Percentiles rank a stretch among this genome's conserved stretches.
phyloP scores from a whole-genome alignment of 2,113 vertebrate species.

The Gadus macrocephalus region DNA sequence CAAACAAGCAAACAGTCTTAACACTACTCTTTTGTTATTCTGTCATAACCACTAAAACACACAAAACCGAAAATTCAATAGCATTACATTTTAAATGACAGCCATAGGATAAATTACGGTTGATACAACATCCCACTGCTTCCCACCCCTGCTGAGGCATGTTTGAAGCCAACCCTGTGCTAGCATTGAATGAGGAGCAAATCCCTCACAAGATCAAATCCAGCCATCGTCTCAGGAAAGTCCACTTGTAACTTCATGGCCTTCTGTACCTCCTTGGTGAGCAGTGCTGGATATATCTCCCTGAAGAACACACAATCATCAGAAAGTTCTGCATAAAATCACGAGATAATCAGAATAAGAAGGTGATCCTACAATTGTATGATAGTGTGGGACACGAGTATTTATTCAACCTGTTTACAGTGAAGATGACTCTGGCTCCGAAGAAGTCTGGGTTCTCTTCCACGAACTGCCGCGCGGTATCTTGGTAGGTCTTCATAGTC shows the following conservation, averaged over 20 bases:
- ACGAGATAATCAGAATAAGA: too few relatives aligned
- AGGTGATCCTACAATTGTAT: background rate
- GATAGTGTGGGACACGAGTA: background rate
- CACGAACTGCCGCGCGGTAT: conserved; percentile 71
- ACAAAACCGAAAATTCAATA: background rate
- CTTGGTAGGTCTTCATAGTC: conserved; percentile 73
- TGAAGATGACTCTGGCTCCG: conserved; percentile 78
- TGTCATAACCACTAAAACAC: background rate
- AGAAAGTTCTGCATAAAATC: background rate
- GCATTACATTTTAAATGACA: background rate
- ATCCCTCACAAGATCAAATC: conserved; percentile 85
- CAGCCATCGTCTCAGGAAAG: conserved; percentile 83
- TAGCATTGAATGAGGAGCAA: too few relatives aligned
- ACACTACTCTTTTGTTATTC: too few relatives aligned
- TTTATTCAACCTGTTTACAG: conserved; percentile 57
- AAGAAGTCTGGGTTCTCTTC: conserved; percentile 78
- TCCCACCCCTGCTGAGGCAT: background rate
- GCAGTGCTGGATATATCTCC: conserved; percentile 57
- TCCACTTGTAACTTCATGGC: conserved; percentile 72
- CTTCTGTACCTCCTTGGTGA: conserved; percentile 61
- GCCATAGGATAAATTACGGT: background rate
- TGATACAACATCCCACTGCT: too few relatives aligned
- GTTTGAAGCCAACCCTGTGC: too few relatives aligned
- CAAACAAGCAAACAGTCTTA: background rate
- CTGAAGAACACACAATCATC: conserved; percentile 60